Percentiles rank a stretch among this genome's conserved stretches.
phyloP scores from a whole-genome alignment of 1,140 invertebrate genomes.

The Protaetia brevitarsis region DNA sequence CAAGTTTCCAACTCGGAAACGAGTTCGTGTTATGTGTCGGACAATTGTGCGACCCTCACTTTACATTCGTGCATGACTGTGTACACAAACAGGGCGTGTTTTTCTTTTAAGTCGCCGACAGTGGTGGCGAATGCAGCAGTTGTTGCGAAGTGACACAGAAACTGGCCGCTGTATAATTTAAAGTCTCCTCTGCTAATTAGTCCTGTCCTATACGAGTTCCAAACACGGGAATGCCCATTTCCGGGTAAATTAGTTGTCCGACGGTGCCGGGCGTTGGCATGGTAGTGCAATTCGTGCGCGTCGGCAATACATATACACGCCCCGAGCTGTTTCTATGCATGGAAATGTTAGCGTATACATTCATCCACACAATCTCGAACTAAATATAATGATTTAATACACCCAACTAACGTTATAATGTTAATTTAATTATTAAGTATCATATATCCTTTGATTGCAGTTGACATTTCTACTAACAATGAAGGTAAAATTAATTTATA shows the following conservation, averaged over 20 bases:
- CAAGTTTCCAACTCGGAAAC: not conserved
- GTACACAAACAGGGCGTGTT: not conserved
- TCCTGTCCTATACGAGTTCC: not conserved
- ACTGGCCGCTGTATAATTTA: not conserved
- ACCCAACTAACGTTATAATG: too few species aligned
- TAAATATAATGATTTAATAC: too few species aligned
- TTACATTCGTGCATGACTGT: too few species aligned
- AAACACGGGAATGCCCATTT: not conserved
- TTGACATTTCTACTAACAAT: too few species aligned
- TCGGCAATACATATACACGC: too few species aligned
- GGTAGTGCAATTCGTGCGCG: too few species aligned
- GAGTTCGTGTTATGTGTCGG: not conserved
- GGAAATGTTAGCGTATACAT: too few species aligned
- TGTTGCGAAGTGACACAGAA: not conserved
- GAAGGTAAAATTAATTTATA: too few species aligned
- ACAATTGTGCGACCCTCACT: not conserved
- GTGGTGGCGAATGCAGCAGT: not conserved
- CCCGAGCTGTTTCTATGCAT: too few species aligned
- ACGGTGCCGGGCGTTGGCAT: not conserved
- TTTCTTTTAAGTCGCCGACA: not conserved
- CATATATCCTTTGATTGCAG: too few species aligned
- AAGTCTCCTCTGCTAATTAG: not conserved
- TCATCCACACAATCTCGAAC: too few species aligned
- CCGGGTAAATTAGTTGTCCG: not conserved
- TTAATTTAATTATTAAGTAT: too few species aligned